Evolutionary conservation across 2,113 vertebrate genomes (phyloP).

Genomic region (Thalassarche chlororhynchos): DNA sequence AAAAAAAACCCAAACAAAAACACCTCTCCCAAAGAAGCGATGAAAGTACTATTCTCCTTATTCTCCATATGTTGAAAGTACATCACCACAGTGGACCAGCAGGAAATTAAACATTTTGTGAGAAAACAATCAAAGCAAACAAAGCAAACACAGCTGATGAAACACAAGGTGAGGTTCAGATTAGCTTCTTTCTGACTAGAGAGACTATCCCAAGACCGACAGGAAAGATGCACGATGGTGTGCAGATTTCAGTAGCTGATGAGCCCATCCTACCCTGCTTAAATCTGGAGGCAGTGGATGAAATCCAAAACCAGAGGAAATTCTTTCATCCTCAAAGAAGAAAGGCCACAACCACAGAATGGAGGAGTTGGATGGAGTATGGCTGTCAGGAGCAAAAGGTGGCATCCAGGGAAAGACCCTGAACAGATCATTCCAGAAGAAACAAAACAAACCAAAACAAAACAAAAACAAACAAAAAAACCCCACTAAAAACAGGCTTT

Average conservation of each 20-base stretch:
- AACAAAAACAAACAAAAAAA: background rate
- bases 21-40: background rate
- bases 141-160: background rate
- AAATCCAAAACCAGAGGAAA: background rate
- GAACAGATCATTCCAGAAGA: no score
- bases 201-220: fast-evolving
- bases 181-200: background rate
- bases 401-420: background rate
- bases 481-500: background rate
- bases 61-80: fast-evolving
- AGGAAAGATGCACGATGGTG: background rate
- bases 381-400: background rate
- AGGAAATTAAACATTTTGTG: background rate
- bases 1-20: no score
- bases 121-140: background rate
- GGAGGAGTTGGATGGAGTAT: fast-evolving
- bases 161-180: background rate
- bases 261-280: background rate
- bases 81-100: background rate
- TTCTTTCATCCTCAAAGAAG: background rate
- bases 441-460: background rate
- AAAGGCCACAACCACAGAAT: background rate
- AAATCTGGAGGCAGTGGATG: background rate
- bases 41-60: background rate
- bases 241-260: fast-evolving